phyloP scores from a whole-genome alignment of 2,888 invertebrate genomes.

The Nebria salina region DNA sequence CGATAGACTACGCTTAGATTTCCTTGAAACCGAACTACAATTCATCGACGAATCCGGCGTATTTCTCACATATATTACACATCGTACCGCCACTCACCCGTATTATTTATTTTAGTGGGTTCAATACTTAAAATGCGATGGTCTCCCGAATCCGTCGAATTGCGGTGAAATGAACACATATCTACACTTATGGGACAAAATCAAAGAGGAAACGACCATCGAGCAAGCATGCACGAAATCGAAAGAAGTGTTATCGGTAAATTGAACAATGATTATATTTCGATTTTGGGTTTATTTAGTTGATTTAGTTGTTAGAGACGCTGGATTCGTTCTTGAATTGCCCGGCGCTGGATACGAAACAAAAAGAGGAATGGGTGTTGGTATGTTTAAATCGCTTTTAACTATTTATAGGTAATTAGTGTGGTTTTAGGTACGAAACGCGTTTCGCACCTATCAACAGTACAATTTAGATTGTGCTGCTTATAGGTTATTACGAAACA shows the following conservation, averaged over 20 bases:
- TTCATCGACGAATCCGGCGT: not conserved
- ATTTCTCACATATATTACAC: too few species aligned
- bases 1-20: not conserved
- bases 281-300: not conserved
- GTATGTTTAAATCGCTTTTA: slow-evolving; percentile 47
- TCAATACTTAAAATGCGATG: slow-evolving; percentile 66
- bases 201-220: slow-evolving; percentile 60
- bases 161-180: slow-evolving; percentile 66
- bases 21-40: not conserved
- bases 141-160: slow-evolving; percentile 65
- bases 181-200: slow-evolving; percentile 65
- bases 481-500: slow-evolving; percentile 63
- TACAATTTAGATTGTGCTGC: slow-evolving; percentile 64
- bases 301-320: slow-evolving; percentile 53
- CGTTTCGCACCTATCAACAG: slow-evolving; percentile 62
- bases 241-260: slow-evolving; percentile 61
- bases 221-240: slow-evolving; percentile 61
- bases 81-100: too few species aligned
- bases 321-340: slow-evolving; percentile 56
- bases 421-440: slow-evolving; percentile 57
- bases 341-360: slow-evolving; percentile 50
- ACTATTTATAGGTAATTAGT: not conserved
- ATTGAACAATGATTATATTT: slow-evolving; percentile 47
- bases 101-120: slow-evolving; percentile 61
- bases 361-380: slow-evolving; percentile 55